Evolutionary conservation across 2,113 vertebrate genomes (phyloP).

Genomic region (Cheirogaleus medius): DNA sequence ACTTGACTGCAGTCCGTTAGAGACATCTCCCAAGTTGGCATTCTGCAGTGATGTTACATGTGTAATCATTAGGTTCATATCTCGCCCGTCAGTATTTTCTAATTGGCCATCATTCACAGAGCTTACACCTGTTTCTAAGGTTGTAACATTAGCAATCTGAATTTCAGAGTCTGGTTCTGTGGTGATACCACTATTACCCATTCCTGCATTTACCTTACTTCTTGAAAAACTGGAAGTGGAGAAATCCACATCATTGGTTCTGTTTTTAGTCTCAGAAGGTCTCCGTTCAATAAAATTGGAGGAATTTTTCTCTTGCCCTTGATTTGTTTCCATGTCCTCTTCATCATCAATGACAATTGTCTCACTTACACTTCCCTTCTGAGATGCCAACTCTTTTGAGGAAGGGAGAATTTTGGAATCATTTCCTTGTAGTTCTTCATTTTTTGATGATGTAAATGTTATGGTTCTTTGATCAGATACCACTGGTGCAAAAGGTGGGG

Average conservation of each 20-base stretch:
- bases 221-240: constrained; percentile 88
- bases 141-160: constrained; percentile 97
- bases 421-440: constrained; percentile 86
- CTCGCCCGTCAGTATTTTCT: constrained; percentile 86
- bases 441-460: constrained; percentile 84
- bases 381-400: constrained; percentile 86
- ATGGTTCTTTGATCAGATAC: constrained; percentile 83
- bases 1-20: constrained; percentile 95
- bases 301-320: constrained; percentile 89
- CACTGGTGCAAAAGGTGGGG: constrained; percentile 79
- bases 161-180: constrained; percentile 98
- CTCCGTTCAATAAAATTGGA: constrained; percentile 85
- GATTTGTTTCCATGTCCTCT: constrained; percentile 90
- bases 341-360: constrained; percentile 99
- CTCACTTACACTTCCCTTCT: constrained; percentile 90
- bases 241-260: constrained; percentile 87
- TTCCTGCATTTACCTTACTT: constrained; percentile 89
- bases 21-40: constrained; percentile 86
- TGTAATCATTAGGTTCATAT: constrained; percentile 98
- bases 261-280: constrained; percentile 87
- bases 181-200: constrained; percentile 90
- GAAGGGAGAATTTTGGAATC: constrained; percentile 86
- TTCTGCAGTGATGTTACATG: constrained; percentile 97
- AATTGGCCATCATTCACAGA: constrained; percentile 85
- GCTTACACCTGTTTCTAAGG: constrained; percentile 89